Evolutionary conservation across 2,888 invertebrate species (phyloP).

Genomic region (Metacarcinus magister): DNA sequence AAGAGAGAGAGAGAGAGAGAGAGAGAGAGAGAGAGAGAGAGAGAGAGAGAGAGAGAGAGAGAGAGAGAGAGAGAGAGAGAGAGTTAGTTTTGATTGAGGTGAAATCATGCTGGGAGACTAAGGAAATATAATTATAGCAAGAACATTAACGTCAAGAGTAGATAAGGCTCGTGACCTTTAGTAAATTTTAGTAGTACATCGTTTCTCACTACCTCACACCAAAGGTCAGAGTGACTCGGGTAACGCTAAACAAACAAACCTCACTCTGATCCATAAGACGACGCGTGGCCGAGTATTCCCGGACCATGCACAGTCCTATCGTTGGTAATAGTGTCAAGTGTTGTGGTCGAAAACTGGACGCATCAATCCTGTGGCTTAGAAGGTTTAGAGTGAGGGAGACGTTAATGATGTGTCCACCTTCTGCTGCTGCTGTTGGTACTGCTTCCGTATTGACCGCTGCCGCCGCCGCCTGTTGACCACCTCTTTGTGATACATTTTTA

Average conservation of each 20-base stretch:
- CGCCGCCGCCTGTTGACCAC: constrained; percentile 10
- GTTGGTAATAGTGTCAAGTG: too few relatives aligned
- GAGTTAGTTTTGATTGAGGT: background rate
- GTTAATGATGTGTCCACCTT: background rate
- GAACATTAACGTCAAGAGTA: background rate
- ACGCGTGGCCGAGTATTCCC: too few relatives aligned
- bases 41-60: constrained; percentile 1
- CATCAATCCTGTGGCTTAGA: background rate
- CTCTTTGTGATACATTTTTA: constrained; percentile 26
- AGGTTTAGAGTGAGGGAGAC: background rate
- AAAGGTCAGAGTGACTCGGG: too few relatives aligned
- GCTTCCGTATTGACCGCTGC: background rate
- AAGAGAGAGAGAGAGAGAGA: too few relatives aligned
- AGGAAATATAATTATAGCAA: background rate
- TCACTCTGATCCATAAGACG: too few relatives aligned
- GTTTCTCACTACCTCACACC: background rate
- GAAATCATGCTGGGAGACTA: background rate
- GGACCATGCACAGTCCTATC: too few relatives aligned
- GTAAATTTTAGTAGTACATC: background rate
- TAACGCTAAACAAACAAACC: too few relatives aligned
- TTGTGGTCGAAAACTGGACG: too few relatives aligned
- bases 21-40: background rate
- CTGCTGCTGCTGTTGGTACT: background rate
- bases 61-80: background rate
- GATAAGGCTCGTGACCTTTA: background rate